Evolutionary conservation across 2,113 vertebrate genomes (phyloP).

Genomic region (Myxocyprinus asiaticus): DNA sequence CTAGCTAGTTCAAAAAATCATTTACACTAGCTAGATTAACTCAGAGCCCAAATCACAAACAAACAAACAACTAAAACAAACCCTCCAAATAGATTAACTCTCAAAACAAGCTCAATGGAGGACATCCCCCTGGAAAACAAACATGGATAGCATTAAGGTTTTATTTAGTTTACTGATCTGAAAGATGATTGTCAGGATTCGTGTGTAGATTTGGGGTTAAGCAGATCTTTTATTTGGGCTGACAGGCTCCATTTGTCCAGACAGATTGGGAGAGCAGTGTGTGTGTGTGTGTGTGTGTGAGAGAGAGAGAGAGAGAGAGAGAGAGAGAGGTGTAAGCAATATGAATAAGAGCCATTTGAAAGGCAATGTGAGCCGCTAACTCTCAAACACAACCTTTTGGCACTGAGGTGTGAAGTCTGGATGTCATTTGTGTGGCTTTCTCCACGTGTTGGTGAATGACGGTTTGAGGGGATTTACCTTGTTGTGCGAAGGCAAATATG

Average conservation of each 20-base stretch:
- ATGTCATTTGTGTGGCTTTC: conserved; percentile 9
- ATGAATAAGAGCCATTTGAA: conserved; percentile 67
- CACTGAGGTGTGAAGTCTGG: conserved; percentile 63
- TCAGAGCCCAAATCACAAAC: conserved; percentile 56
- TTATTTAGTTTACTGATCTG: conserved; percentile 51
- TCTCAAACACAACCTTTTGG: conserved; percentile 71
- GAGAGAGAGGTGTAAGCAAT: conserved; percentile 11
- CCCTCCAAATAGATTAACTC: background rate
- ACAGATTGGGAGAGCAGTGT: conserved; percentile 12
- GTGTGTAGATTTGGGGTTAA: conserved; percentile 34
- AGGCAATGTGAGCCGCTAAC: conserved; percentile 62
- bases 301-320: too few species aligned
- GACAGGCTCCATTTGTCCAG: conserved; percentile 55
- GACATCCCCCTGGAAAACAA: conserved; percentile 47
- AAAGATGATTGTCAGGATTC: conserved; percentile 52
- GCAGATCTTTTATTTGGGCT: conserved; percentile 43
- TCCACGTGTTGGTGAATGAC: background rate
- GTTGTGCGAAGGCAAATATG: background rate
- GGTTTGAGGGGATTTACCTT: background rate
- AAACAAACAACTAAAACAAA: conserved; percentile 58
- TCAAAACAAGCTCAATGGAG: conserved; percentile 13
- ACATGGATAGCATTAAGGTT: conserved; percentile 60
- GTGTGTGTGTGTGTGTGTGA: too few species aligned
- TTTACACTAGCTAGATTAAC: conserved; percentile 57
- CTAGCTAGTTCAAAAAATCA: conserved; percentile 53